Evolutionary conservation across 2,113 vertebrate genomes (phyloP).

Genomic region (Isurus oxyrinchus): DNA sequence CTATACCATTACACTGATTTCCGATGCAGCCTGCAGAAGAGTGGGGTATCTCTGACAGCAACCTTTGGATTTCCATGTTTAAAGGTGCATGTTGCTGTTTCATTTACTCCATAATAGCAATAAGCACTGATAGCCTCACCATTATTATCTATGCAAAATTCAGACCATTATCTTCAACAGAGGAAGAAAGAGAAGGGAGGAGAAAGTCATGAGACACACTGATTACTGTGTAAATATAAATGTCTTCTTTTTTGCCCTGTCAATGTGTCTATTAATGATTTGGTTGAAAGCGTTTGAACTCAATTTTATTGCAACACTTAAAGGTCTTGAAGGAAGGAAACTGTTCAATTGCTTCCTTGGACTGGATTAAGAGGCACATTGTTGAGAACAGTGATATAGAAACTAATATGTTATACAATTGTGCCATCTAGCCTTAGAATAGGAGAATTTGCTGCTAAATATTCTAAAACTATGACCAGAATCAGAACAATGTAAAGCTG

Average conservation of each 20-base stretch:
- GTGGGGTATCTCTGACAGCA: neutral
- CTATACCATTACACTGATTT: neutral
- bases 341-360: neutral
- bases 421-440: constrained; percentile 17
- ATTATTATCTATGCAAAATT: neutral
- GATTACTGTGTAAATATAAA: neutral
- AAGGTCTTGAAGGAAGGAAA: neutral
- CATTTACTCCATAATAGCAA: neutral
- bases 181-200: neutral
- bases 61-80: too few relatives aligned
- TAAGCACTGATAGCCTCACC: neutral
- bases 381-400: neutral
- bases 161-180: neutral
- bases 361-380: neutral
- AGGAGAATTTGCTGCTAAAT: neutral
- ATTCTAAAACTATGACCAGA: neutral
- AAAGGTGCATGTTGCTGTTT: neutral
- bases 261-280: neutral
- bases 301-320: neutral
- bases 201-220: neutral
- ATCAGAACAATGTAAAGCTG: constrained; percentile 4
- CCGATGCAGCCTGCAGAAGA: neutral
- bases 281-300: neutral
- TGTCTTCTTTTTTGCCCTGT: neutral
- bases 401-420: neutral